Conservation (phyloP, 2,113 vertebrate genomes). For the Zosterops japonicus region DNA sequence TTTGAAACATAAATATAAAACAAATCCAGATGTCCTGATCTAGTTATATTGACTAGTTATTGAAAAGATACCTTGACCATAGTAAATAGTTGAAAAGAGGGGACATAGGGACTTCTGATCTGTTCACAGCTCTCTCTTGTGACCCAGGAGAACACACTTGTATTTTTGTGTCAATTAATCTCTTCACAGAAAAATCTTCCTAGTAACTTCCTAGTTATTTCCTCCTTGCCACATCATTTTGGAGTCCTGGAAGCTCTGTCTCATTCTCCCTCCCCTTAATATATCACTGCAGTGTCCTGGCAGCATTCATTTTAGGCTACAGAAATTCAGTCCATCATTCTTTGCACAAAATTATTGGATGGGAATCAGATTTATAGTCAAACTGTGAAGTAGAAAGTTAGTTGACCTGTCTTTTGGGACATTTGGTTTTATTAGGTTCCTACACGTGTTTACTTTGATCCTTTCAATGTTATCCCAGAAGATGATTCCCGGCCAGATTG, state of each 20-base stretch:
- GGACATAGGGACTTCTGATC: background rate
- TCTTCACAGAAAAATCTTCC: background rate
- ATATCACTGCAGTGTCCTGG: background rate
- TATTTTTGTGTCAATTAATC: background rate
- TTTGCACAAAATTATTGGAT: background rate
- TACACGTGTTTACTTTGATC: slow-evolving; percentile 17
- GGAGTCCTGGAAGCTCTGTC: background rate
- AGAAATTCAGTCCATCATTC: slow-evolving; percentile 20
- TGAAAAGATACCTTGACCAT: background rate
- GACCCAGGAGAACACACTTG: background rate
- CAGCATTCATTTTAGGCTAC: background rate
- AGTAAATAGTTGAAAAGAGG: background rate
- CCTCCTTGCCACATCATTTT: background rate
- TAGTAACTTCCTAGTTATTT: background rate
- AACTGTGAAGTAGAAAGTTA: background rate
- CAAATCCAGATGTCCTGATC: background rate
- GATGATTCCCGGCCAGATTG: background rate
- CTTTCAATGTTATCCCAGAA: background rate
- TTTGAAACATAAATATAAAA: background rate
- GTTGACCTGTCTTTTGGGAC: background rate
- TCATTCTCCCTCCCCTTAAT: background rate
- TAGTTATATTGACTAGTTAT: background rate
- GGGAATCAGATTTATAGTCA: slow-evolving; percentile 19
- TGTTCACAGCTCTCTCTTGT: background rate
- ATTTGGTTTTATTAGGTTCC: slow-evolving; percentile 41